Evolutionary conservation across 2,797 vertebrate species (phyloP), one percentile per base, ranked within the genome.

Genomic region (Eremophila alpestris): DNA sequence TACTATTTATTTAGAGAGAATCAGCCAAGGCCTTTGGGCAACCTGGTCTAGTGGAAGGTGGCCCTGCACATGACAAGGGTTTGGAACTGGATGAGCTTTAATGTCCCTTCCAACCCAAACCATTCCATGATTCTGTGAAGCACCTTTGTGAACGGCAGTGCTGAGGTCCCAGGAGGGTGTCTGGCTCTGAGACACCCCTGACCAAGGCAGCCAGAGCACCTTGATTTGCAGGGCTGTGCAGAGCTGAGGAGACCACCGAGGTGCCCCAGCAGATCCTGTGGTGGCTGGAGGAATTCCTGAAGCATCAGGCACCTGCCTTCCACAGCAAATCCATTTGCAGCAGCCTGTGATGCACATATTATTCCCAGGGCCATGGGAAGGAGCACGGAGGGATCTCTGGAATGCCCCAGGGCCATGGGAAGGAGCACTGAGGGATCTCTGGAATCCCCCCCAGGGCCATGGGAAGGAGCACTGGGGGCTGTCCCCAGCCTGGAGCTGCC

Each of bases 371-470:
- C 41, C 41, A 41, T 41, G 41, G 41, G 41, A 41, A 41, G 41
- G 41, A 41, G 40, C 40, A 13, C 40, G 10, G 40, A 41, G 40
- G 40, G 40, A 13, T 41, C 40, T 16, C 40, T 41, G 40, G 40
- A 41, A 41, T 41, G 5, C 40, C 59, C 51, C 7, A 2, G 62
- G 7, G 23, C 56, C 49, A 27, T 0, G 0, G 0, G 34, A 34
- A 34, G 82, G 56, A 89, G 40, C 0, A 0, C n/a, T 24, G 69
- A 62, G 54, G 36, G 52, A 13, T 41, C 40, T 16, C 40, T 41
- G 40, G 40, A 41, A 41, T 41, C 40, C 40, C 9, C 40, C 59
- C 51, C 7, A 2, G 62, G 7, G 23, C 56, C 49, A 27, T 0
- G 0, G 0, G 34, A 34, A 34, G 82, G 56, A 89, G 40, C 0